Evolutionary conservation across 2,797 vertebrate species (phyloP).

Genomic region (Pseudochaenichthys georgianus): DNA sequence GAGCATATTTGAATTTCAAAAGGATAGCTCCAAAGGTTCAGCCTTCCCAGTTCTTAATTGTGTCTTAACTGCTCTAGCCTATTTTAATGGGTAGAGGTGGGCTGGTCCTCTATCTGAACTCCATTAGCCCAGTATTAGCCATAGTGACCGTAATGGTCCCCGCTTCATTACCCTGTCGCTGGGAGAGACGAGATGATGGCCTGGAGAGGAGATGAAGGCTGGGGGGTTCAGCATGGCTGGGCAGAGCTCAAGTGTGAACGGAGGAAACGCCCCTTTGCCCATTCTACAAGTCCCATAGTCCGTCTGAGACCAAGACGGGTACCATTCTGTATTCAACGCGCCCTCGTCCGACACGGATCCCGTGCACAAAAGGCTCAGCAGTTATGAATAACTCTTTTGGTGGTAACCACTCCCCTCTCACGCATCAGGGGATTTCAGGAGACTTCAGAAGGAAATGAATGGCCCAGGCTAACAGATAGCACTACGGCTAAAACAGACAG

Average conservation of each 20-base stretch:
- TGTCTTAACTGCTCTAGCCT: constrained; percentile 67
- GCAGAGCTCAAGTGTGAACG: constrained; percentile 85
- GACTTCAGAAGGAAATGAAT: constrained; percentile 10
- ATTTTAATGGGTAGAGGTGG: constrained; percentile 73
- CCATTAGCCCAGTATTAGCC: constrained; percentile 80
- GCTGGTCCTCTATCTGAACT: constrained; percentile 74
- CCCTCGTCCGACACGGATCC: constrained; percentile 47
- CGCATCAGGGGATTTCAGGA: constrained; percentile 36
- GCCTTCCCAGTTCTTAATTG: constrained; percentile 72
- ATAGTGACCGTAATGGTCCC: constrained; percentile 80
- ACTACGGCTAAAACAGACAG: constrained; percentile 14
- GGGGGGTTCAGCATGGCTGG: constrained; percentile 84
- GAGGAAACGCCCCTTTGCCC: constrained; percentile 80
- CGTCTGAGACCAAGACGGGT: constrained; percentile 55
- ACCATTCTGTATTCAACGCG: constrained; percentile 55
- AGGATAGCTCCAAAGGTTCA: constrained; percentile 55
- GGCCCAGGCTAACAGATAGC: constrained; percentile 18
- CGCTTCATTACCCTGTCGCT: constrained; percentile 81
- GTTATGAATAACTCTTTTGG: constrained; percentile 74
- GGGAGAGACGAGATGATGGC: constrained; percentile 68
- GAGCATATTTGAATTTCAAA: constrained; percentile 69
- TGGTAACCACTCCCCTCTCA: constrained; percentile 62
- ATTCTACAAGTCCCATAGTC: constrained; percentile 75
- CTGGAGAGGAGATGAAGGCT: constrained; percentile 67
- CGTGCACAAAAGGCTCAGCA: constrained; percentile 66